Base-by-base conservation (phyloP, 2,797 vertebrate species). In the Crypturellus tataupa region DNA sequence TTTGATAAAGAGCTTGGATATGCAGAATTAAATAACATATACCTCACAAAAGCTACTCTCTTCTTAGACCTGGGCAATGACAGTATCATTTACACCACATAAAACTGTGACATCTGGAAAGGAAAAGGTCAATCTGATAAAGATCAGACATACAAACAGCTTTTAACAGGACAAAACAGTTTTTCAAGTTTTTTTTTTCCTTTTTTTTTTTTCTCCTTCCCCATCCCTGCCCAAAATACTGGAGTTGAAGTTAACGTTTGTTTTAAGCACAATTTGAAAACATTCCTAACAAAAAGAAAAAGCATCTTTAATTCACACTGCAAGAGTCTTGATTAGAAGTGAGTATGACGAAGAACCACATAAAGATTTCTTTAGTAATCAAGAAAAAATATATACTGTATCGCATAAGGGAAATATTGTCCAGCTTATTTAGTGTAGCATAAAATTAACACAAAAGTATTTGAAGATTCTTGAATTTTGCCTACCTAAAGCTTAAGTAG, bases 71-170 rank as follows among this genome's bases (percentile, higher is more conserved):
- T 97, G 95, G 87, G 51, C 93, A 97, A 95, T 21, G 72, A 94
- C 39, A 85, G 68, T 83, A 92, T 96, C 40, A 42, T 95, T 97
- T 96, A 83, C 87, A 93, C 92, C 80, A 94, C 79, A 86, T 96
- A 96, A 97, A 97, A 92, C 64, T 69, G 75, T 79, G 83, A 89
- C 96, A 96, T 92, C 91, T 96, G 95, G 94, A 94, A 95, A 95
- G 65, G 60, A 96, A 94, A 96, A 95, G 84, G 59, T 69, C 82
- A 83, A 71, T 62, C 81, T 96, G 95, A 97, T 95, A 96, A 96
- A 96, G 90, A 95, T 93, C 93, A 82, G 53, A 90, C 37, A 44
- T 25, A 87, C 59, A 91, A 93, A 72, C 37, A 93, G 37, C 62
- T 96, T 95, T 93, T 85, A 80, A 47, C 47, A 47, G 12, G 47